Evolutionary conservation across 2,888 invertebrate species (phyloP), one percentile per base, ranked within the genome.

Genomic region (Epinotia brunnichana): DNA sequence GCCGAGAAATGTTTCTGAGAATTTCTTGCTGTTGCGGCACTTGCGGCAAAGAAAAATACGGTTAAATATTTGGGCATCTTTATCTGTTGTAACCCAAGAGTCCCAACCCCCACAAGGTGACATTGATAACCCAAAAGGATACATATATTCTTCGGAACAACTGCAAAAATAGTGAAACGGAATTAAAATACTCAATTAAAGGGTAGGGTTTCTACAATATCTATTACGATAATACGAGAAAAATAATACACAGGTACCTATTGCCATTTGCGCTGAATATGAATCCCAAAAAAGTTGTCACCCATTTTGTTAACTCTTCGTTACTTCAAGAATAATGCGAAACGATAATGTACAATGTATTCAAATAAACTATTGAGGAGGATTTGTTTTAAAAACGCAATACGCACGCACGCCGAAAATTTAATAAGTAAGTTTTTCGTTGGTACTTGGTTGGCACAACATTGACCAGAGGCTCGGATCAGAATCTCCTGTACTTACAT

Each of bases 401-500:
- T 5, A 13, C 48, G n/a, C 48, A 48, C n/a, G n/a, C n/a, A 7
- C 48, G 4, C 48, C n/a, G 5, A 7, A n/a, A n/a, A n/a, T 48
- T 0, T 48, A 48, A 48, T 48, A 48, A 7, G 15, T 44, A 13
- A 4, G 15, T 44, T 15, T 41, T 41, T 13, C 13, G 11, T 44
- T 5, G 15, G 13, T 44, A 44, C 13, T 44, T 15, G 11, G 3
- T 44, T 17, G 17, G 44, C n/a, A 29, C 17, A 35, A 61, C 53
- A 69, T 61, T 61, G 54, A 10, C 24, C 59, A 21, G 35, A 48
- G 39, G 60, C 51, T 13, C 41, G 64, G n/a, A n/a, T n/a, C n/a
- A n/a, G n/a, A 15, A 39, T 3, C 21, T 24, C 29, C 44, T 15
- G 60, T 61, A 54, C 48, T 21, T 60, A n/a, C n/a, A n/a, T n/a